Evolutionary conservation across 2,113 vertebrate genomes (phyloP), one percentile per base, ranked within the genome.

Genomic region (Smithornis capensis): DNA sequence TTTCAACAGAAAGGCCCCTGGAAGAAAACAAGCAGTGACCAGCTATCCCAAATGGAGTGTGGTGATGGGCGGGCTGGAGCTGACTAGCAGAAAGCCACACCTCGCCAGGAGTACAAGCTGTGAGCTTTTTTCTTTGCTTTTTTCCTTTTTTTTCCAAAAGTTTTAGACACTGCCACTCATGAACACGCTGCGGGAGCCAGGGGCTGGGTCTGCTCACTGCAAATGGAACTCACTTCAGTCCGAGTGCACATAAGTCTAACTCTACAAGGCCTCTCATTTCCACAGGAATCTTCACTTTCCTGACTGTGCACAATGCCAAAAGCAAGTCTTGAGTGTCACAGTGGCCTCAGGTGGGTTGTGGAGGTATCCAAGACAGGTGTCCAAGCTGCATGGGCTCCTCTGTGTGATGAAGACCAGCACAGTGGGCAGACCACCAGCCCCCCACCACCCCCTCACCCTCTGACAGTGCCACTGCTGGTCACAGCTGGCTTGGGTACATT

Each of bases 1-100:
- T 79, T 94, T 96, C 91, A 55, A 92, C 86, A 91, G 92, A 97
- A 97, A 97, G 95, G 93, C 84, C 92, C 65, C 93, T 93, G 81
- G 40, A 83, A 94, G 86, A 93, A 96, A 94, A 85, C 44, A 95
- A 94, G 71, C 52, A 35, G 86, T 67, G 80, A 64, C 69, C 69
- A 83, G 69, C 82, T 65, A 10, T 84, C 62, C 6, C 5, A 55
- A 73, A 69, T 2, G 0, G 59, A 89, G 86, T 18, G 1, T 0
- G 18, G 76, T 7, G 38, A 77, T 8, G 69, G 71, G 63, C 68
- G 64, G 91, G 78, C 86, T 40, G 37, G 69, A 50, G 67, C 90
- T 77, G 82, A 85, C 83, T 89, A 89, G 71, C 91, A 89, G 85
- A 81, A 96, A 91, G 80, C 71, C 92, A 74, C 79, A 47, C 77